phyloP scores from a whole-genome alignment of 2,797 vertebrate genomes.

The Gymnothorax reevesii region DNA sequence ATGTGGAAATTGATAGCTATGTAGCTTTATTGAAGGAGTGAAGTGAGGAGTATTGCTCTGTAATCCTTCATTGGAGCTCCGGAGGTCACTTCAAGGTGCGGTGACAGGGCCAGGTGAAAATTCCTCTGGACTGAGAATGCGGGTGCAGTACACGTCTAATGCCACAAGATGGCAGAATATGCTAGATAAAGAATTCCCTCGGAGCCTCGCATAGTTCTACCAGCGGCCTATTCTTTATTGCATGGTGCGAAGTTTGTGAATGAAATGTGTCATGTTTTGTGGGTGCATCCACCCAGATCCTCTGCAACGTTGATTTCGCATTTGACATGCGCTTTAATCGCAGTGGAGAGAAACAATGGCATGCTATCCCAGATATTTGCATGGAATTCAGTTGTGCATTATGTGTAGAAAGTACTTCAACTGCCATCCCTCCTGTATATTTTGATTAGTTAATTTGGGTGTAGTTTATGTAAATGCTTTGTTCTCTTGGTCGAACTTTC shows the following conservation, averaged over 20 bases:
- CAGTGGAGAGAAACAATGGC: not conserved
- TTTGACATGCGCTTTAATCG: not conserved
- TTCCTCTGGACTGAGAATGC: not conserved
- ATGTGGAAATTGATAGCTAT: not conserved
- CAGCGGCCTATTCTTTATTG: not conserved
- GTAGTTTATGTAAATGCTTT: not conserved
- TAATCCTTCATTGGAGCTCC: not conserved
- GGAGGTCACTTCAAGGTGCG: not conserved
- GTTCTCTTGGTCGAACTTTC: not conserved
- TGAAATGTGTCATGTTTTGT: not conserved
- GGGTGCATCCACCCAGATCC: not conserved
- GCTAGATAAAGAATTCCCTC: not conserved
- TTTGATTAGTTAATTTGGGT: not conserved
- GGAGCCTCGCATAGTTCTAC: not conserved
- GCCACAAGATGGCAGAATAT: slow-evolving; percentile 56
- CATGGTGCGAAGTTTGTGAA: not conserved
- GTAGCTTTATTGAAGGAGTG: not conserved
- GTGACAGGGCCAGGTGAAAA: not conserved
- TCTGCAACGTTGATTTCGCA: not conserved
- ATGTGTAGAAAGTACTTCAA: not conserved
- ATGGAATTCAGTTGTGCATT: not conserved
- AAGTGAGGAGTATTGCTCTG: not conserved
- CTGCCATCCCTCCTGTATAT: not conserved
- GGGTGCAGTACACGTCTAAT: not conserved
- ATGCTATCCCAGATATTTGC: not conserved